Evolutionary conservation across 2,888 invertebrate species (phyloP).

Genomic region (Cheilosia grossa): DNA sequence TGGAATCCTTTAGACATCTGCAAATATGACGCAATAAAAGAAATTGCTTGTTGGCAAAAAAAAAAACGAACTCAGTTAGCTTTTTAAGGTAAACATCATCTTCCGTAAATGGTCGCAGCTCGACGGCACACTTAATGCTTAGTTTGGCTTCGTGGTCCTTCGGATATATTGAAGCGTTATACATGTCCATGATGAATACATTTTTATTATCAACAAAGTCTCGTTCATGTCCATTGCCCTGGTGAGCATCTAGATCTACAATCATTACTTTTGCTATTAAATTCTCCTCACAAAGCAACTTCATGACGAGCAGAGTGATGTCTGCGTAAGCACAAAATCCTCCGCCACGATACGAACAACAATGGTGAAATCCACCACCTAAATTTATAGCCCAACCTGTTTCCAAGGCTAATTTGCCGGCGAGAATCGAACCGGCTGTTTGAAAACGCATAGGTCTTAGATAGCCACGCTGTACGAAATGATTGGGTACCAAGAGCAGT

Average conservation of each 20-base stretch:
- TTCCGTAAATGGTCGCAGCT: conserved; percentile 86
- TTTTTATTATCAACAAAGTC: conserved; percentile 89
- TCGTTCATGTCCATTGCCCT: conserved; percentile 94
- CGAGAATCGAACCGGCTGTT: conserved; percentile 91
- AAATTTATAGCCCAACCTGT: conserved; percentile 95
- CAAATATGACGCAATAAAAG: conserved; percentile 67
- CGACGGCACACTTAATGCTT: conserved; percentile 88
- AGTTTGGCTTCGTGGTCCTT: conserved; percentile 89
- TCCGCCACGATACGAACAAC: conserved; percentile 89
- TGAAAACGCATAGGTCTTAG: conserved; percentile 91
- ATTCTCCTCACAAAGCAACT: conserved; percentile 85
- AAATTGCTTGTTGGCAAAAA: not conserved
- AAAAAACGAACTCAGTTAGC: conserved; percentile 85
- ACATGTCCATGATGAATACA: conserved; percentile 95
- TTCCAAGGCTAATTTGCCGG: conserved; percentile 91
- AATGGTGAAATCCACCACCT: conserved; percentile 96
- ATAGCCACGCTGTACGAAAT: conserved; percentile 89
- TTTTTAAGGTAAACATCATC: conserved; percentile 89
- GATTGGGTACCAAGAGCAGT: conserved; percentile 90
- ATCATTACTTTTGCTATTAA: conserved; percentile 90
- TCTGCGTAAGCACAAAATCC: conserved; percentile 97
- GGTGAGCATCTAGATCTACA: conserved; percentile 95
- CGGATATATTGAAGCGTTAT: conserved; percentile 92
- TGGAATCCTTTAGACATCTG: conserved; percentile 88
- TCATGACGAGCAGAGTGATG: conserved; percentile 90